These are phyloP conservation scores for Nipponacmea schrenckii DNA, from an alignment of 2,888 invertebrate genomes.

Conservation along the genomic window DNA sequence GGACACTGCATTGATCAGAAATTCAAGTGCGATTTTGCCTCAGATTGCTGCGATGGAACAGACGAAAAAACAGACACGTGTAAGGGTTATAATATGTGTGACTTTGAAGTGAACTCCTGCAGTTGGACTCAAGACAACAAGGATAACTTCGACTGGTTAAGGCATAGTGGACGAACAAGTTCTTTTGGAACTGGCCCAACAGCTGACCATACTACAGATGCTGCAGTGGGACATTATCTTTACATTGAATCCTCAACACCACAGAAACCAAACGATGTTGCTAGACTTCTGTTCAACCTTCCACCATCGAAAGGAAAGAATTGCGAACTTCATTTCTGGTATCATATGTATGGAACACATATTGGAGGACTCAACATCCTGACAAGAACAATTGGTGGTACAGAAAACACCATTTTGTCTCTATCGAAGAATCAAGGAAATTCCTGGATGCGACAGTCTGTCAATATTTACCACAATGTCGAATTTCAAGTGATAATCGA, in stretches of 20 bases:
- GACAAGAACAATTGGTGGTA: slow-evolving; percentile 33
- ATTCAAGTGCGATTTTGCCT: slow-evolving; percentile 49
- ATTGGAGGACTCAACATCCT: slow-evolving; percentile 47
- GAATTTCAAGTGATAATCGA: slow-evolving; percentile 54
- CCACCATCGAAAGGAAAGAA: slow-evolving; percentile 33
- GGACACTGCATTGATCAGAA: slow-evolving; percentile 51
- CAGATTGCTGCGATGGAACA: slow-evolving; percentile 51
- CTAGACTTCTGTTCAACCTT: slow-evolving; percentile 40
- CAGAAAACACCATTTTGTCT: slow-evolving; percentile 30
- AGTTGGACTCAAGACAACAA: slow-evolving; percentile 49
- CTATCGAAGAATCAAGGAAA: slow-evolving; percentile 40
- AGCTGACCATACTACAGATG: slow-evolving; percentile 52
- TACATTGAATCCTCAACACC: slow-evolving; percentile 50
- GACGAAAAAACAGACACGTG: slow-evolving; percentile 44
- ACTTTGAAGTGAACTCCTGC: slow-evolving; percentile 61
- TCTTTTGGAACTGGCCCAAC: slow-evolving; percentile 49
- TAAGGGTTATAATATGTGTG: slow-evolving; percentile 38
- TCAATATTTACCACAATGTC: slow-evolving; percentile 30
- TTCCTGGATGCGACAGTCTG: slow-evolving; percentile 40
- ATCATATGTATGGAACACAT: slow-evolving; percentile 58
- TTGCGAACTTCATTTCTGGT: slow-evolving; percentile 59
- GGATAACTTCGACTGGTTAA: slow-evolving; percentile 54
- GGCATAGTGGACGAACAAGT: slow-evolving; percentile 41
- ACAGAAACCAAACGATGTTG: slow-evolving; percentile 38
- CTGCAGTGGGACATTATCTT: slow-evolving; percentile 48